phyloP scores from a whole-genome alignment of 2,797 vertebrate species.

The Danio aesculapii region DNA sequence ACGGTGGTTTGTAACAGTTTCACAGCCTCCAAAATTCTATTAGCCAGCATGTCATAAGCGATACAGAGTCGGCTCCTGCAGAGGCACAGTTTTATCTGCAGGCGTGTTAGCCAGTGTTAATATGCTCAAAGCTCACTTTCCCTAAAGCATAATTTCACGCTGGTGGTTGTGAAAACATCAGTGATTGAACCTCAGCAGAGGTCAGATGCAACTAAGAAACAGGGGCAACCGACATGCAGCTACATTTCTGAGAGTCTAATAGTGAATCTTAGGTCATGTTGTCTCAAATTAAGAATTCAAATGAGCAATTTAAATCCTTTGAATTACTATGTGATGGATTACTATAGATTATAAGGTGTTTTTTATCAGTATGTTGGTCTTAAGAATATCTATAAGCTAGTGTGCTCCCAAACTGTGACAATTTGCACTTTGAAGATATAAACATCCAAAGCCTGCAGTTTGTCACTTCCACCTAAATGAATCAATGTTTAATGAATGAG shows the following conservation, averaged over 20 bases:
- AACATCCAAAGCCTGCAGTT: too few relatives aligned
- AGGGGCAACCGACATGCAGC: conserved; percentile 5
- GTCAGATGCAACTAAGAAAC: not conserved
- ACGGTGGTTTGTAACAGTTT: conserved; percentile 1
- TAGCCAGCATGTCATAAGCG: conserved; percentile 32
- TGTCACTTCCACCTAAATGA: too few relatives aligned
- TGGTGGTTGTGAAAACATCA: not conserved
- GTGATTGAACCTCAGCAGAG: conserved; percentile 24
- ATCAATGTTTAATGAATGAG: too few relatives aligned
- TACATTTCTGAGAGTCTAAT: not conserved
- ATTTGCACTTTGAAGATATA: too few relatives aligned
- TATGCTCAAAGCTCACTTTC: conserved; percentile 35
- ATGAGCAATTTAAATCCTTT: not conserved
- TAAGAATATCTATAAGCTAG: too few relatives aligned
- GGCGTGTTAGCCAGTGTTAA: conserved; percentile 37
- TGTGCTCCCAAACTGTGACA: too few relatives aligned
- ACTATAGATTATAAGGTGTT: too few relatives aligned
- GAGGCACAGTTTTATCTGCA: conserved; percentile 30
- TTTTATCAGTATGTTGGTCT: too few relatives aligned
- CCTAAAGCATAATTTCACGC: conserved; percentile 19
- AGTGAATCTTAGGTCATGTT: not conserved
- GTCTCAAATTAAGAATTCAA: not conserved
- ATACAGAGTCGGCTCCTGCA: not conserved
- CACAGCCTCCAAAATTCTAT: conserved; percentile 19
- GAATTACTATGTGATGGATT: not conserved